Evolutionary conservation across 2,113 vertebrate species (phyloP), one percentile per base, ranked within the genome.

Genomic region (Menidia beryllina): DNA sequence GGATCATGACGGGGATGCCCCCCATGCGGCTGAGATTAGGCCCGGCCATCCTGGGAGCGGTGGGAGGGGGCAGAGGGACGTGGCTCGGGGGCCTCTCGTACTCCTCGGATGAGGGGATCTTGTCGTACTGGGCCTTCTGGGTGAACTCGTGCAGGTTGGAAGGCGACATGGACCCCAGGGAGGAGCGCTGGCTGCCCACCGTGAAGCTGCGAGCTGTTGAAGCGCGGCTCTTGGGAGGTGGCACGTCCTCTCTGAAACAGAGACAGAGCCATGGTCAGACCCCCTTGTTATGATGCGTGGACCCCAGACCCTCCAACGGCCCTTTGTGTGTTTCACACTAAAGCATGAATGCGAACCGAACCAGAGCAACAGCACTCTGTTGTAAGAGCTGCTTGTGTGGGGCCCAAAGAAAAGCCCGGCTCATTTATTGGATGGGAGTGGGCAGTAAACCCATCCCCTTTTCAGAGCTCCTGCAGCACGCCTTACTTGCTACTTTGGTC

Each of bases 11-110:
- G 0, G 98, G 94, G 80, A 99, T 93, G 56, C 90, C 98, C 56
- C 98, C 98, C 98, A 99, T 99, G 91, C 98, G 96, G 84, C 95
- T 98, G 82, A 99, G 95, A 91, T 97, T 99, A 87, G 96, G 95
- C 74, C 94, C 96, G 2, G 93, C 95, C 94, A 97, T 95, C 92
- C 93, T 96, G 87, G 89, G 54, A 1, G 92, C 94, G 55, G 90
- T 71, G 14, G 95, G 92, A 0, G 94, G 91, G 60, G 94, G 93
- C 67, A 89, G 78, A 0, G 95, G 93, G 12, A 67, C 92, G 61
- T 95, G 96, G 88, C 92, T 93, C 13, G 95, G 88, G 23, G 94
- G 70, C 11, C 90, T 92, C 12, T 98, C 97, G 26, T 87, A 96
- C 73, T 98, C 98, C 81, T 99, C 96, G 0, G 87, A 61, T 2